phyloP scores from a whole-genome alignment of 2,113 vertebrate genomes.

The Poecilia latipinna region DNA sequence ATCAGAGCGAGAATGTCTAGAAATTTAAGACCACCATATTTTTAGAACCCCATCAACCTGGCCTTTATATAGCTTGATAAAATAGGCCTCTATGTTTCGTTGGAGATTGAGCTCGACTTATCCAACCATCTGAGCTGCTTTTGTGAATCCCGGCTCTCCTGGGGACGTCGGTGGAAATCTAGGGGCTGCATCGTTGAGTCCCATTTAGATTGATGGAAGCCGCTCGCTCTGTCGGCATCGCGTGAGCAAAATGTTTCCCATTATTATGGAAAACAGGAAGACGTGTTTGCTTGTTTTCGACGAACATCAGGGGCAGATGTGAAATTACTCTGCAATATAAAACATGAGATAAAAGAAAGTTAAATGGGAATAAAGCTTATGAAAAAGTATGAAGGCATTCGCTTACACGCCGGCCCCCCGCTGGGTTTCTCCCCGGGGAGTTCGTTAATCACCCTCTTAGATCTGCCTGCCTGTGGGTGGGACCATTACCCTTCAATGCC shows the following conservation, averaged over 20 bases:
- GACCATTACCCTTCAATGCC: slow-evolving; percentile 65
- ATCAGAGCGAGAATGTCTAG: slow-evolving; percentile 73
- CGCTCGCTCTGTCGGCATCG: slow-evolving; percentile 50
- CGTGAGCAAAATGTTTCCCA: slow-evolving; percentile 52
- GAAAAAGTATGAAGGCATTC: slow-evolving; percentile 27
- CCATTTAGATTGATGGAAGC: slow-evolving; percentile 73
- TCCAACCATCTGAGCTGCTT: slow-evolving; percentile 50
- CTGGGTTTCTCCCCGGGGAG: slow-evolving; percentile 46
- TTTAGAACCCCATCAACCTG: slow-evolving; percentile 80
- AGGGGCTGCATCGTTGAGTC: slow-evolving; percentile 50
- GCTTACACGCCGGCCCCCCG: slow-evolving; percentile 16
- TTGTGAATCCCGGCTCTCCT: slow-evolving; percentile 41
- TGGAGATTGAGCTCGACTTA: slow-evolving; percentile 58
- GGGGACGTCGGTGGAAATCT: slow-evolving; percentile 58
- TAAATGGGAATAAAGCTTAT: slow-evolving; percentile 12
- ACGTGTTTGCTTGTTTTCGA: slow-evolving; percentile 19
- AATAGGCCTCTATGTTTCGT: slow-evolving; percentile 73
- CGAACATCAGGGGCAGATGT: slow-evolving; percentile 22
- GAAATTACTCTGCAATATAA: slow-evolving; percentile 6
- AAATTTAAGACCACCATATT: slow-evolving; percentile 78
- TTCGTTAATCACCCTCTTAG: slow-evolving; percentile 76
- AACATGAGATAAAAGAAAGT: background rate
- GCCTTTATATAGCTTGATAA: slow-evolving; percentile 78
- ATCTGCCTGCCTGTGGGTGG: slow-evolving; percentile 70
- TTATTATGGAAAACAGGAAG: slow-evolving; percentile 36